Evolutionary conservation across 2,113 vertebrate species (phyloP).

Genomic region (Crotalus horridus): DNA sequence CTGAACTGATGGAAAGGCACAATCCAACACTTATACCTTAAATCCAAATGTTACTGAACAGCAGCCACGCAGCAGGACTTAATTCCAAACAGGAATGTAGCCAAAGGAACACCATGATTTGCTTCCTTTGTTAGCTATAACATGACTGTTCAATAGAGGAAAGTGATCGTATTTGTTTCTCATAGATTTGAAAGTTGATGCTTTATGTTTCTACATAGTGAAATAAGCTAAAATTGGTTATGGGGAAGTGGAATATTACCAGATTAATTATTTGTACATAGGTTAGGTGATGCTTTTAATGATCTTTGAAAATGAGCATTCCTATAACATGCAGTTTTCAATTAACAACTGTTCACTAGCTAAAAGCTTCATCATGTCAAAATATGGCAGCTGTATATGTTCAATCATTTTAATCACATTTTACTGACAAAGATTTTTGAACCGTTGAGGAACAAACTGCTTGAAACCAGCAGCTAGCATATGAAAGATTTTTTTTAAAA

Average conservation of each 20-base stretch:
- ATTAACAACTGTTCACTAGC: conserved; percentile 30
- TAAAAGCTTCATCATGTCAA: conserved; percentile 31
- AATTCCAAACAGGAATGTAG: conserved; percentile 45
- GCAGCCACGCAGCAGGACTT: conserved; percentile 48
- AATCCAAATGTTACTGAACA: not conserved
- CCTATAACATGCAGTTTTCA: conserved; percentile 22
- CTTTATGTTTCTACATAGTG: conserved; percentile 32
- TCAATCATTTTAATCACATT: conserved; percentile 20
- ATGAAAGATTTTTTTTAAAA: not conserved
- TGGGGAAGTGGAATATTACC: conserved; percentile 25
- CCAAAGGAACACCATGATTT: conserved; percentile 28
- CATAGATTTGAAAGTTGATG: conserved; percentile 30
- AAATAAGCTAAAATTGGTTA: not conserved
- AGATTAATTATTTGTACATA: conserved; percentile 14
- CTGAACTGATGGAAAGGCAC: conserved; percentile 30
- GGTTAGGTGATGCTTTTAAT: conserved; percentile 16
- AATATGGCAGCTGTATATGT: conserved; percentile 15
- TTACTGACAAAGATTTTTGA: conserved; percentile 23
- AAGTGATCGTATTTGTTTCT: conserved; percentile 40
- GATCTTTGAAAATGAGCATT: conserved; percentile 7
- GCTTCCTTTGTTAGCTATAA: conserved; percentile 42
- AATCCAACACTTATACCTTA: not conserved
- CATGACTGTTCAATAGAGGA: conserved; percentile 42
- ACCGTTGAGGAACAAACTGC: conserved; percentile 3
- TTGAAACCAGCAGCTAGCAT: conserved; percentile 11